Evolutionary conservation across 2,797 vertebrate genomes (phyloP).

Genomic region (Anabacerthia variegaticeps): DNA sequence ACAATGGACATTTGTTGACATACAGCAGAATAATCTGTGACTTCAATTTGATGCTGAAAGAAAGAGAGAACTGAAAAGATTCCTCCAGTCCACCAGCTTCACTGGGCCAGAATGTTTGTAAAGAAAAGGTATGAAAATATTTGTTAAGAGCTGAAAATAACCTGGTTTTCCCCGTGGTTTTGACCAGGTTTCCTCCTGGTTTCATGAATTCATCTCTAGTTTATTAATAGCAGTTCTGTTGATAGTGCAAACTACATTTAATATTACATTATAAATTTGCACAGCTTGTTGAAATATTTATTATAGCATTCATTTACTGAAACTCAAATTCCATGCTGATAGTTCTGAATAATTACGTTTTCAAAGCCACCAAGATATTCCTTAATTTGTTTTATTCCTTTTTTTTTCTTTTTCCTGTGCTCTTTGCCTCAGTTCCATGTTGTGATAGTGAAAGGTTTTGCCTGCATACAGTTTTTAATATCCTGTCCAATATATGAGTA

Average conservation of each 20-base stretch:
- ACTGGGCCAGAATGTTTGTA: not conserved
- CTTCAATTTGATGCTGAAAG: not conserved
- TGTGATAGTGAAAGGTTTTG: not conserved
- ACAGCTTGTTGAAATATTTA: not conserved
- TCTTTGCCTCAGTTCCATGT: not conserved
- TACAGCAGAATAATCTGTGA: not conserved
- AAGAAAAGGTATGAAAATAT: conserved; percentile 8
- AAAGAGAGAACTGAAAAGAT: not conserved
- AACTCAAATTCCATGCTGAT: not conserved
- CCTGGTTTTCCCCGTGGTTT: not conserved
- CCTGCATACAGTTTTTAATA: not conserved
- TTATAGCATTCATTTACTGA: not conserved
- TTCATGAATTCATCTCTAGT: not conserved
- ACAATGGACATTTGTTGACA: not conserved
- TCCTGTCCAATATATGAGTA: not conserved
- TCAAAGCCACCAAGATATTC: not conserved
- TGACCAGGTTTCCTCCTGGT: not conserved
- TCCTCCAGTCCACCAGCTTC: not conserved
- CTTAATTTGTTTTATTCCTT: not conserved
- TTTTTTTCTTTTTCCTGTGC: not conserved
- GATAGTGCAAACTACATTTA: not conserved
- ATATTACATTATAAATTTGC: not conserved
- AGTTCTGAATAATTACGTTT: not conserved
- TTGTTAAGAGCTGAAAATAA: not conserved
- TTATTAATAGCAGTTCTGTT: not conserved